A percentile compares a stretch with the other conserved stretches of the same genome.
Evolutionary conservation across 1,140 invertebrate genomes (phyloP).

Genomic region (Diabrotica undecimpunctata): DNA sequence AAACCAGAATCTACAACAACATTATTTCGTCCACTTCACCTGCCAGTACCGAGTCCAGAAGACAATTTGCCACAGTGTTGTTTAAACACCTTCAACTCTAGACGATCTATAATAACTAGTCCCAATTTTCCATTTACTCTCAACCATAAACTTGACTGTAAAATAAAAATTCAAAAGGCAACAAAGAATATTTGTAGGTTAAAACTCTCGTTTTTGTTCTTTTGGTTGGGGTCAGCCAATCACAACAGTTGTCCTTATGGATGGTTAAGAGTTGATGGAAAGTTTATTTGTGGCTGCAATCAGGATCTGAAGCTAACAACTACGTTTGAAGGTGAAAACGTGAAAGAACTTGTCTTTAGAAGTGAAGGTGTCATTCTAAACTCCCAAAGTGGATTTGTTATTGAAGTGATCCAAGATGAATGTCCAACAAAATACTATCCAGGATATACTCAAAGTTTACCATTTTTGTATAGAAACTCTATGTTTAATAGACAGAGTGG

Average conservation of each 20-base stretch:
- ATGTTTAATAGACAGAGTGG: slow-evolving; percentile 17
- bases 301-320: slow-evolving; percentile 49
- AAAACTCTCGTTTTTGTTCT: slow-evolving; percentile 54
- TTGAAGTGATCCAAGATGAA: slow-evolving; percentile 55
- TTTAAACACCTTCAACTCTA: slow-evolving; percentile 45
- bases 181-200: slow-evolving; percentile 51
- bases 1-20: not conserved
- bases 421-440: slow-evolving; percentile 45
- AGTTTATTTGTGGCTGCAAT: slow-evolving; percentile 55
- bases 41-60: not conserved
- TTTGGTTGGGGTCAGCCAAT: slow-evolving; percentile 49
- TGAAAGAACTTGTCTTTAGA: slow-evolving; percentile 46
- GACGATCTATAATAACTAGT: slow-evolving; percentile 53
- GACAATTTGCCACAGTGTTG: slow-evolving; percentile 45
- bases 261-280: slow-evolving; percentile 55
- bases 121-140: slow-evolving; percentile 54
- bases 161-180: slow-evolving; percentile 51
- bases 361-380: slow-evolving; percentile 26
- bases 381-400: slow-evolving; percentile 50
- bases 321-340: slow-evolving; percentile 33
- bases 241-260: slow-evolving; percentile 49
- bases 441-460: not conserved
- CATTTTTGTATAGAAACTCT: too few species aligned
- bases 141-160: slow-evolving; percentile 46
- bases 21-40: slow-evolving; percentile 5